Evolutionary conservation across 2,888 invertebrate species (phyloP).

Genomic region (Drosophila neonasuta): DNA sequence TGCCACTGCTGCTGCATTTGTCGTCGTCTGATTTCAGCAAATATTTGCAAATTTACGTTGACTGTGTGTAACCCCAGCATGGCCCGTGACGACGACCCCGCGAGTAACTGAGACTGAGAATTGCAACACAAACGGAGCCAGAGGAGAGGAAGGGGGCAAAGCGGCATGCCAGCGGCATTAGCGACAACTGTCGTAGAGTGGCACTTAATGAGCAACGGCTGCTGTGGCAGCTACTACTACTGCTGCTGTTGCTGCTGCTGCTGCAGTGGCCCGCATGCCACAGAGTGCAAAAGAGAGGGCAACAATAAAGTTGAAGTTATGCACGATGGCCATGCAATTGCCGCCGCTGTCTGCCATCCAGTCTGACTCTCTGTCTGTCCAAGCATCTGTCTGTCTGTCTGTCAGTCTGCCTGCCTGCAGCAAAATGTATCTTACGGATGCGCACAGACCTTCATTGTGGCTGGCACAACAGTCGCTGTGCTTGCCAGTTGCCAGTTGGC

Average conservation of each 20-base stretch:
- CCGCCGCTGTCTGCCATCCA: conserved; percentile 28
- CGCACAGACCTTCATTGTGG: conserved; percentile 66
- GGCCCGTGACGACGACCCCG: conserved; percentile 66
- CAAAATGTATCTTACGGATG: conserved; percentile 69
- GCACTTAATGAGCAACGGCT: conserved; percentile 77
- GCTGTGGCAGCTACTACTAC: conserved; percentile 35
- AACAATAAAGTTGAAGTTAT: conserved; percentile 72
- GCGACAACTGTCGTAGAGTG: conserved; percentile 77
- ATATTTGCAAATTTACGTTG: conserved; percentile 76
- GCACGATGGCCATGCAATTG: conserved; percentile 76
- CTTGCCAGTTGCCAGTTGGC: conserved; percentile 50
- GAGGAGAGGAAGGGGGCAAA: background rate
- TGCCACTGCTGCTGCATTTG: conserved; percentile 43
- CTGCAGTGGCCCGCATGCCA: conserved; percentile 70
- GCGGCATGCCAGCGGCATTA: conserved; percentile 66
- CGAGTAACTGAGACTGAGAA: conserved; percentile 27
- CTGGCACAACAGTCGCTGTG: conserved; percentile 62
- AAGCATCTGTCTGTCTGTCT: background rate
- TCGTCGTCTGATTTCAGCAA: conserved; percentile 73
- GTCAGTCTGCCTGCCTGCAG: conserved; percentile 38
- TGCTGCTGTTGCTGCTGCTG: conserved; percentile 31
- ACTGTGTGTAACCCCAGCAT: conserved; percentile 68
- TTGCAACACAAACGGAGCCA: conserved; percentile 1
- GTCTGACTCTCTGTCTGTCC: conserved; percentile 24
- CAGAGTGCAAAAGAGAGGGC: conserved; percentile 51